These are phyloP conservation scores for Volucella bombylans DNA, from an alignment of 2,888 invertebrate species.

Conservation along the genomic window DNA sequence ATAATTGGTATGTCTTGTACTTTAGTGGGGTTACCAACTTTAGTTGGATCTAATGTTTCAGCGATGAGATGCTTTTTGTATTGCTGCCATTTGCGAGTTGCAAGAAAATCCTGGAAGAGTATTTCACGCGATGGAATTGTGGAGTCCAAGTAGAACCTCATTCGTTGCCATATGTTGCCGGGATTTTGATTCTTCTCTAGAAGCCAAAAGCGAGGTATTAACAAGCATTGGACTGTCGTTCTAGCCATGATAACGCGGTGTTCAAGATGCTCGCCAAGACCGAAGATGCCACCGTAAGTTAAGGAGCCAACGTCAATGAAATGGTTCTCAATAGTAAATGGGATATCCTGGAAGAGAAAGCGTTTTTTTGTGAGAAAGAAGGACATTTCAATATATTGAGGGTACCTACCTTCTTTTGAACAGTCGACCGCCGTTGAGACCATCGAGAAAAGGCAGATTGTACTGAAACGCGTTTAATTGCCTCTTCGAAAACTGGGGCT, in stretches of 20 bases:
- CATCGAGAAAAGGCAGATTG: neutral
- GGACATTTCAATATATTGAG: neutral
- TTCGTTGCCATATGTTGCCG: constrained; percentile 81
- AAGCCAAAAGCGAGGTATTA: constrained; percentile 88
- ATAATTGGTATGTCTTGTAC: constrained; percentile 80
- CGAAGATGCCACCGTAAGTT: constrained; percentile 83
- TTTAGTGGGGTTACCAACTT: constrained; percentile 76
- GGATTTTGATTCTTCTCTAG: constrained; percentile 83
- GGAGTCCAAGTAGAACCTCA: constrained; percentile 78
- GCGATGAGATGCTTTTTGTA: constrained; percentile 78
- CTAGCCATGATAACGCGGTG: constrained; percentile 87
- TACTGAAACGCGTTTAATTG: constrained; percentile 30
- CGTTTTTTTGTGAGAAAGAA: neutral
- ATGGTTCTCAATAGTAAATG: constrained; percentile 76
- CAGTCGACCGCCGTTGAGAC: neutral
- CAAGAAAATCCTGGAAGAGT: constrained; percentile 78
- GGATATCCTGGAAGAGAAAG: constrained; percentile 18
- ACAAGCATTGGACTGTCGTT: constrained; percentile 86
- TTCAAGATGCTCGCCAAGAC: constrained; percentile 87
- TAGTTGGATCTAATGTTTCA: constrained; percentile 63
- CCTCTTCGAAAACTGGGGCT: constrained; percentile 36
- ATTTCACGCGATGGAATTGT: constrained; percentile 79
- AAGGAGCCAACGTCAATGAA: constrained; percentile 81
- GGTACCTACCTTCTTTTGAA: neutral
- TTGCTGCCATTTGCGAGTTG: constrained; percentile 79